Evolutionary conservation across 2,797 vertebrate genomes (phyloP).

Genomic region (Lacerta agilis): DNA sequence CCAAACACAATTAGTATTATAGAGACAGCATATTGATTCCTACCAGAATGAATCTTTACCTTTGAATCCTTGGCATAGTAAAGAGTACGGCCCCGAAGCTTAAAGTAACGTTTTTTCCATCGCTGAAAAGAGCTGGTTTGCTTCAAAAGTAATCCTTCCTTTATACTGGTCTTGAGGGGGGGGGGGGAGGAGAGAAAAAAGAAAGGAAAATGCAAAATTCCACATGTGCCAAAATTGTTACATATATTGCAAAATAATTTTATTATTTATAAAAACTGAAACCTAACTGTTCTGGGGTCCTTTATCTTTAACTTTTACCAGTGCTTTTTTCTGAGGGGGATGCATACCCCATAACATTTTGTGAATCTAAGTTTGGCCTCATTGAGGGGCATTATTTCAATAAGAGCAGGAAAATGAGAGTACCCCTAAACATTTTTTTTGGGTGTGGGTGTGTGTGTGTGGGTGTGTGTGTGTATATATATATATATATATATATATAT

Average conservation of each 20-base stretch:
- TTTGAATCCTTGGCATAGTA: constrained; percentile 99
- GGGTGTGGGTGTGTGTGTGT: too few species aligned
- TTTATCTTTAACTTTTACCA: too few species aligned
- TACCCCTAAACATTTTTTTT: too few species aligned
- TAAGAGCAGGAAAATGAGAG: too few species aligned
- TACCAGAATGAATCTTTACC: constrained; percentile 75
- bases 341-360: too few species aligned
- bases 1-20: not conserved
- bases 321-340: too few species aligned
- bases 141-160: constrained; percentile 95
- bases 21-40: not conserved
- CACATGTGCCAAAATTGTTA: constrained; percentile 11
- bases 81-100: constrained; percentile 94
- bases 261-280: not conserved
- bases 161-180: constrained; percentile 91
- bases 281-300: too few species aligned
- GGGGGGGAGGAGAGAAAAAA: constrained; percentile 58
- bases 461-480: too few species aligned
- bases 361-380: too few species aligned
- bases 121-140: constrained; percentile 99
- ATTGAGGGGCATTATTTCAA: too few species aligned
- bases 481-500: too few species aligned
- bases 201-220: constrained; percentile 36
- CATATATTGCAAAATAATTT: not conserved
- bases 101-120: constrained; percentile 99